Evolutionary conservation across 2,797 vertebrate genomes (phyloP).

Genomic region (Pangasius larnaudii): DNA sequence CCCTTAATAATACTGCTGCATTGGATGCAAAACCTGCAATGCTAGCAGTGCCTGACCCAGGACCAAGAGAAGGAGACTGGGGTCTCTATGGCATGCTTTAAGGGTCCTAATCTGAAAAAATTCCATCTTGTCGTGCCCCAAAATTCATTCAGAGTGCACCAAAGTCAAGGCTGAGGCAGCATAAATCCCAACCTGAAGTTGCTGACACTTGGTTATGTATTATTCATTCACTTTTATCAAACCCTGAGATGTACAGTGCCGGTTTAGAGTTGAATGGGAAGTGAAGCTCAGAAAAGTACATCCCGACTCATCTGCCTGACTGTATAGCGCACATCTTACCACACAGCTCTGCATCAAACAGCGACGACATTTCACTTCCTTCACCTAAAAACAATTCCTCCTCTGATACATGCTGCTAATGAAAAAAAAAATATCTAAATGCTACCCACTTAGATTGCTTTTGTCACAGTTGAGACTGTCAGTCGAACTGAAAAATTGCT

Average conservation of each 20-base stretch:
- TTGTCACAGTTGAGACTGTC: conserved; percentile 40
- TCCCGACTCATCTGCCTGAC: conserved; percentile 31
- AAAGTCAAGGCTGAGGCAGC: conserved; percentile 64
- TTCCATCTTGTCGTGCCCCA: conserved; percentile 10
- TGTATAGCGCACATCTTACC: background rate
- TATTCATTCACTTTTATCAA: conserved; percentile 59
- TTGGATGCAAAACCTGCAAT: background rate
- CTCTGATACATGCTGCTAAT: conserved; percentile 11
- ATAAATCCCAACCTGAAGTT: conserved; percentile 58
- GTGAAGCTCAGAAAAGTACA: conserved; percentile 54
- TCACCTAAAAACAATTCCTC: conserved; percentile 6
- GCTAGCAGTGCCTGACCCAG: background rate
- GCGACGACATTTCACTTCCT: background rate
- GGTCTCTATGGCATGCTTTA: conserved; percentile 12
- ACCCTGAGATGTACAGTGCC: conserved; percentile 47
- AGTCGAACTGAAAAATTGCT: conserved; percentile 55
- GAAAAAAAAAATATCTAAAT: background rate
- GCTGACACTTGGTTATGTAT: conserved; percentile 58
- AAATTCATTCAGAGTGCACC: conserved; percentile 50
- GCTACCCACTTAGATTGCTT: conserved; percentile 37
- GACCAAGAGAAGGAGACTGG: background rate
- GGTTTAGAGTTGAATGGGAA: conserved; percentile 58
- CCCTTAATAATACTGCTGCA: background rate
- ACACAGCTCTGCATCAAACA: conserved; percentile 14
- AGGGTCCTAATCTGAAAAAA: conserved; percentile 39